These are phyloP conservation scores for Penaeus indicus DNA, from an alignment of 1,140 invertebrate genomes.

Conservation along the genomic window DNA sequence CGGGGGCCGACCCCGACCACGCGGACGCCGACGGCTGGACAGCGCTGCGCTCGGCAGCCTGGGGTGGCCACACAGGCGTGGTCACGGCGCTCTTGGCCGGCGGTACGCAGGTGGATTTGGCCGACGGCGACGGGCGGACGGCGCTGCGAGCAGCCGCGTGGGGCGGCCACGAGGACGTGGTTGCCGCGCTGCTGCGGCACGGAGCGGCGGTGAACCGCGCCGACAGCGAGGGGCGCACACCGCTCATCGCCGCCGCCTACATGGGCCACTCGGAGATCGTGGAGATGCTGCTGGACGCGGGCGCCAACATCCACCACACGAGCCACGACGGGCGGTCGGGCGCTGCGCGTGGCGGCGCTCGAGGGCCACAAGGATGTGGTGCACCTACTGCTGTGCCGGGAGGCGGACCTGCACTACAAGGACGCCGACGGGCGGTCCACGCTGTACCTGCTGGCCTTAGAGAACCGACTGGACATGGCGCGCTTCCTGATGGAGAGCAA, in stretches of 20 bases:
- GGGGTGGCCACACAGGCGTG: slow-evolving; percentile 86
- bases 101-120: slow-evolving; percentile 85
- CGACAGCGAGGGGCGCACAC: slow-evolving; percentile 87
- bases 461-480: slow-evolving; percentile 88
- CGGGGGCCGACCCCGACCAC: too few species aligned
- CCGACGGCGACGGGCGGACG: slow-evolving; percentile 88
- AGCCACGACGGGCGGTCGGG: slow-evolving; percentile 94
- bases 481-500: slow-evolving; percentile 84
- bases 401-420: slow-evolving; percentile 89
- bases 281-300: slow-evolving; percentile 80
- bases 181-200: slow-evolving; percentile 85
- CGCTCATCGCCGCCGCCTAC: slow-evolving; percentile 74
- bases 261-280: slow-evolving; percentile 75
- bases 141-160: slow-evolving; percentile 82
- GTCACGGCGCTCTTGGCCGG: slow-evolving; percentile 81
- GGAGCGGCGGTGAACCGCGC: slow-evolving; percentile 89
- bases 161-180: slow-evolving; percentile 90
- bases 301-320: slow-evolving; percentile 86
- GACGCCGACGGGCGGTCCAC: slow-evolving; percentile 94
- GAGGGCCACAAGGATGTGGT: slow-evolving; percentile 89
- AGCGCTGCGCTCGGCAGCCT: slow-evolving; percentile 86
- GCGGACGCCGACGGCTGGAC: slow-evolving; percentile 93
- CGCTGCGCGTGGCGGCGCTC: slow-evolving; percentile 88
- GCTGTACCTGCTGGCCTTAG: slow-evolving; percentile 90
- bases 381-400: slow-evolving; percentile 79